Conservation (phyloP, 2,888 invertebrate species). For the Caenorhabditis afra region DNA sequence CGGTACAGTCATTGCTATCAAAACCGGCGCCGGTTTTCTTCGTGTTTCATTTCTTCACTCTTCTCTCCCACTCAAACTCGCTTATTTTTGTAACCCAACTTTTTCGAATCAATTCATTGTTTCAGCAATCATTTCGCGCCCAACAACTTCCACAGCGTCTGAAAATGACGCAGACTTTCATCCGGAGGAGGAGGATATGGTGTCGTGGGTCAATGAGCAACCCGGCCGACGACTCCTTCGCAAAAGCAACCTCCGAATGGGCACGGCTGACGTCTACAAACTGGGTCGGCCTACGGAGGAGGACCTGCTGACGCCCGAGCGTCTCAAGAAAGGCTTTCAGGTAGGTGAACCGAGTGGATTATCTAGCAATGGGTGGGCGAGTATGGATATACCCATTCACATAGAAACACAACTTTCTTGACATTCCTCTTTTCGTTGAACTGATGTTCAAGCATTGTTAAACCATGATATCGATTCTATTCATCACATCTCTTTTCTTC, state of each 20-base stretch:
- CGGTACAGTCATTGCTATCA: neutral
- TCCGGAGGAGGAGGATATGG: too few relatives aligned
- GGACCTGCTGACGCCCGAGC: slow-evolving; percentile 68
- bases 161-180: slow-evolving; percentile 12
- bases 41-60: neutral
- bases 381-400: too few relatives aligned
- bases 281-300: slow-evolving; percentile 74
- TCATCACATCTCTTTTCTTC: slow-evolving; percentile 6
- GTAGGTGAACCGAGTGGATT: slow-evolving; percentile 25
- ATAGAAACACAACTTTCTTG: too few relatives aligned
- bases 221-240: slow-evolving; percentile 44
- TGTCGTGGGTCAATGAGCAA: slow-evolving; percentile 38
- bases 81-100: too few relatives aligned
- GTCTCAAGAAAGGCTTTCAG: slow-evolving; percentile 69
- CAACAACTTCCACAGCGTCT: neutral
- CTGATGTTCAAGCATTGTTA: too few relatives aligned
- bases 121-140: slow-evolving; percentile 1
- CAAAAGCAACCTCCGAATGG: slow-evolving; percentile 40
- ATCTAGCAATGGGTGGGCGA: neutral
- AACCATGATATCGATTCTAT: neutral
- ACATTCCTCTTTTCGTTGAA: too few relatives aligned
- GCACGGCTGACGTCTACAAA: slow-evolving; percentile 74
- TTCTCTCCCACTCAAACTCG: slow-evolving; percentile 3
- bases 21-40: neutral
- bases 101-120: slow-evolving; percentile 1